Conservation (phyloP, 1,140 invertebrate species). For the Leptopilina boulardi region DNA sequence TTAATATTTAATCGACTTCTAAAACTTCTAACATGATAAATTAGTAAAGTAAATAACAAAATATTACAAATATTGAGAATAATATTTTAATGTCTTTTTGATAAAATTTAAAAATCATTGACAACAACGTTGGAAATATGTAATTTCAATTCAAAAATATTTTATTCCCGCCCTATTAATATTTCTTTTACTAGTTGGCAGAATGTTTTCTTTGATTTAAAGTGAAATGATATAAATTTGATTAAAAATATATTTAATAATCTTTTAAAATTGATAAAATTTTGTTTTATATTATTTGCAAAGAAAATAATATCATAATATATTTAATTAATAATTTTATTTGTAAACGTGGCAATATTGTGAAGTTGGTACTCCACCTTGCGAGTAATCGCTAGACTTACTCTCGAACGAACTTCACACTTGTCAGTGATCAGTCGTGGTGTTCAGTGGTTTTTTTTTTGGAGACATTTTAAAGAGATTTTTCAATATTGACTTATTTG, state of each 20-base stretch:
- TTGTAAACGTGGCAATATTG: constrained; percentile 16
- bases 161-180: too few relatives aligned
- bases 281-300: neutral
- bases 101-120: too few relatives aligned
- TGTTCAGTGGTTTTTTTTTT: neutral
- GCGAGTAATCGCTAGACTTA: neutral
- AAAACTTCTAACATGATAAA: too few relatives aligned
- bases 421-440: neutral
- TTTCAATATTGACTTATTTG: neutral
- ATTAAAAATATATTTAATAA: neutral
- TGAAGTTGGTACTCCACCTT: neutral
- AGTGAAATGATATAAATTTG: too few relatives aligned
- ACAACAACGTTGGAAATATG: too few relatives aligned
- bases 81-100: too few relatives aligned
- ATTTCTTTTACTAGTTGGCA: too few relatives aligned
- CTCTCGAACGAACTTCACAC: neutral
- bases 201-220: too few relatives aligned
- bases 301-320: neutral
- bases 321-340: neutral
- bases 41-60: too few relatives aligned
- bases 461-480: neutral
- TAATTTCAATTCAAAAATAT: too few relatives aligned
- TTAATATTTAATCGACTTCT: too few relatives aligned
- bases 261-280: neutral
- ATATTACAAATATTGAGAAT: too few relatives aligned